Evolutionary conservation across 2,888 invertebrate species (phyloP).

Genomic region (Tromatobia lineatoria): DNA sequence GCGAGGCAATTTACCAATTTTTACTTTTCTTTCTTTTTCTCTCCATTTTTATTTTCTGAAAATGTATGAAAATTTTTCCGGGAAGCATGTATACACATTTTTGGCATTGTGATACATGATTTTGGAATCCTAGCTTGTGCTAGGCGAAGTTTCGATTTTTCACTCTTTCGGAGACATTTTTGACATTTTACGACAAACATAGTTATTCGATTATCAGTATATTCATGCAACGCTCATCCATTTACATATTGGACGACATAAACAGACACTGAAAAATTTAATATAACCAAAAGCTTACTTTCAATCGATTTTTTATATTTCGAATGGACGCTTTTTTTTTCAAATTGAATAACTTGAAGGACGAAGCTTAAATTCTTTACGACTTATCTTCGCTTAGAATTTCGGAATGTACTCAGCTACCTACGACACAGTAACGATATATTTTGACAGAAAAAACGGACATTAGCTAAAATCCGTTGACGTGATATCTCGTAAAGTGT

Average conservation of each 20-base stretch:
- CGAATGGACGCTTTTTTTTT: too few species aligned
- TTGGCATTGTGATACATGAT: constrained; percentile 40
- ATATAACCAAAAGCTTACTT: too few species aligned
- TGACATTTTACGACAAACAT: background rate
- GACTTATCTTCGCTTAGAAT: background rate
- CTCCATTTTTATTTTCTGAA: constrained; percentile 14
- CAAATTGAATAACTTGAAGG: too few species aligned
- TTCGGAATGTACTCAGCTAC: background rate
- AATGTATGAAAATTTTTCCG: constrained; percentile 16
- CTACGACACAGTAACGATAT: background rate
- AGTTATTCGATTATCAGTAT: background rate
- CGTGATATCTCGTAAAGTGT: constrained; percentile 7
- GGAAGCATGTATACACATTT: constrained; percentile 53
- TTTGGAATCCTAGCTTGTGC: constrained; percentile 7
- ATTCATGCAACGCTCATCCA: background rate
- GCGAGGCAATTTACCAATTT: constrained; percentile 58
- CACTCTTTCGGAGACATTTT: background rate
- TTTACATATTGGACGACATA: background rate
- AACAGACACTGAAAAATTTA: background rate
- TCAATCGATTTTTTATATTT: too few species aligned
- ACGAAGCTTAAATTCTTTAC: background rate
- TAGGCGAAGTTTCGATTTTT: constrained; percentile 35
- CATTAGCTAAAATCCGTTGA: background rate
- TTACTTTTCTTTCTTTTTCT: constrained; percentile 34
- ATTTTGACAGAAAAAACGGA: background rate